Evolutionary conservation across 2,797 vertebrate species (phyloP).

Genomic region (Thunnus albacares): DNA sequence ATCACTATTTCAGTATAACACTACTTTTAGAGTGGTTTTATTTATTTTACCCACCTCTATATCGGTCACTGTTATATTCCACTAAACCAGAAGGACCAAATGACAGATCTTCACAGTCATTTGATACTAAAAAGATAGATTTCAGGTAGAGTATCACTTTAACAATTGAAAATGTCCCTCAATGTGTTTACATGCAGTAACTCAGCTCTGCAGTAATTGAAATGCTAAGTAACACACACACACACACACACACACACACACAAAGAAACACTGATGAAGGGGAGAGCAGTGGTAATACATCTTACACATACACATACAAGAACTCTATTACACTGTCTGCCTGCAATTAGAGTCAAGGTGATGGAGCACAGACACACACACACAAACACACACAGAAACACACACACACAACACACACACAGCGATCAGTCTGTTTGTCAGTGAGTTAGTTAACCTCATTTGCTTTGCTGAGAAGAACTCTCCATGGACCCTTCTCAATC

Average conservation of each 20-base stretch:
- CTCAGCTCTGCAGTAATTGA: constrained; percentile 40
- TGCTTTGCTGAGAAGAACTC: constrained; percentile 47
- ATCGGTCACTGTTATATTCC: rapidly evolving
- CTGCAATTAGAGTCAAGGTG: constrained; percentile 62
- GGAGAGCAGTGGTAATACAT: constrained; percentile 30
- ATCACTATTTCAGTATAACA: neutral
- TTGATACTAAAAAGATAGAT: neutral
- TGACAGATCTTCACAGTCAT: too few relatives aligned
- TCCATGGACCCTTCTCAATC: constrained; percentile 39
- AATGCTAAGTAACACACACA: constrained; percentile 14
- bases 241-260: too few relatives aligned
- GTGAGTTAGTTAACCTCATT: constrained; percentile 56
- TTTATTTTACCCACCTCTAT: neutral
- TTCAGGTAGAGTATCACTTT: neutral
- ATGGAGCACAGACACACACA: constrained; percentile 36
- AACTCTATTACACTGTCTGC: constrained; percentile 50
- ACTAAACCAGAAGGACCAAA: neutral
- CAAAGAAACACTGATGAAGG: constrained; percentile 33
- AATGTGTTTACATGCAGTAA: constrained; percentile 40
- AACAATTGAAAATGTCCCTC: neutral
- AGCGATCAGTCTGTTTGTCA: constrained; percentile 42
- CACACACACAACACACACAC: constrained; percentile 13
- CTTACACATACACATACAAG: constrained; percentile 34
- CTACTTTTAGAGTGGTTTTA: neutral
- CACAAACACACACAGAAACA: constrained; percentile 5